Evolutionary conservation across 2,888 invertebrate species (phyloP).

Genomic region (Copidosoma aretas): DNA sequence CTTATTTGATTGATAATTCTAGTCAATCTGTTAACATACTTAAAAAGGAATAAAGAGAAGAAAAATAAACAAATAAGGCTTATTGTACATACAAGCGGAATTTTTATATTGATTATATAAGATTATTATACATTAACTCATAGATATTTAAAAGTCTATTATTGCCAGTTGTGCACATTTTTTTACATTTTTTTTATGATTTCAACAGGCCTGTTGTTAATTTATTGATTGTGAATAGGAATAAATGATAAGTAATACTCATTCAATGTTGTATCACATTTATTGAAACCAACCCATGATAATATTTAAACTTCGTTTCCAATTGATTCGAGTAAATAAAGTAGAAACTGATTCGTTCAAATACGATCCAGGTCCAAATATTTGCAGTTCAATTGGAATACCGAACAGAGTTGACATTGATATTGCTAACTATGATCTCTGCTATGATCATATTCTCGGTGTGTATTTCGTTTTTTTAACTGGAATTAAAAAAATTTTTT

Average conservation of each 20-base stretch:
- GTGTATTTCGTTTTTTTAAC: too few species aligned
- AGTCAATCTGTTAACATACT: conserved; percentile 29
- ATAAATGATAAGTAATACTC: conserved; percentile 24
- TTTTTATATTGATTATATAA: conserved; percentile 31
- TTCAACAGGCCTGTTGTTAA: conserved; percentile 32
- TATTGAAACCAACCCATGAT: too few species aligned
- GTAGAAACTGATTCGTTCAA: too few species aligned
- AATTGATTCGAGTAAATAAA: too few species aligned
- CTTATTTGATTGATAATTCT: conserved; percentile 31
- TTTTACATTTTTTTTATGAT: conserved; percentile 28
- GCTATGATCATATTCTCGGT: too few species aligned
- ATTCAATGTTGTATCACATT: too few species aligned
- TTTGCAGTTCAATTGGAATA: too few species aligned
- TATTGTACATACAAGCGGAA: conserved; percentile 34
- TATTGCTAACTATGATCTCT: too few species aligned
- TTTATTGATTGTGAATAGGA: conserved; percentile 37
- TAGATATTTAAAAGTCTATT: conserved; percentile 34
- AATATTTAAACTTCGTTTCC: too few species aligned
- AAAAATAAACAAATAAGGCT: conserved; percentile 19
- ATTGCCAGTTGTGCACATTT: conserved; percentile 31
- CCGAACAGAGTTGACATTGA: too few species aligned
- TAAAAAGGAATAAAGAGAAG: conserved; percentile 26
- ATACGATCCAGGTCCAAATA: too few species aligned
- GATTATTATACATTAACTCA: conserved; percentile 12
- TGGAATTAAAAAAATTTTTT: too few species aligned